A percentile compares a stretch with the other conserved stretches of the same genome.
Evolutionary conservation across 2,888 invertebrate genomes (phyloP).

Genomic region (Stratiomys singularior): DNA sequence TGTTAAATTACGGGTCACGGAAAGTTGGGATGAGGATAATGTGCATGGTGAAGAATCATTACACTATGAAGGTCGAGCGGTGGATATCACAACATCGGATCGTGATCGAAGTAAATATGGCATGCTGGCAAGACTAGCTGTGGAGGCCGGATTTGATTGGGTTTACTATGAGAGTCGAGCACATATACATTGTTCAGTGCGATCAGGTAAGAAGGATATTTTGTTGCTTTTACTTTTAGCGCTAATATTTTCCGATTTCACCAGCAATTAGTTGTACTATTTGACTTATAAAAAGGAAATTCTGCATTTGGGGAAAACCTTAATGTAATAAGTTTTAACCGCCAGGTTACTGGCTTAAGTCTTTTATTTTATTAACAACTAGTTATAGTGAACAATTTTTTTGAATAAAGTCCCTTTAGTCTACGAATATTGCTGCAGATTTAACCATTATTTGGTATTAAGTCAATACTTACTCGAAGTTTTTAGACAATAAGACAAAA

Average conservation of each 20-base stretch:
- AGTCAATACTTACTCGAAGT: too few relatives aligned
- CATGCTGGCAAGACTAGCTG: constrained; percentile 93
- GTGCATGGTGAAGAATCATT: constrained; percentile 77
- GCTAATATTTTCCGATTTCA: background rate
- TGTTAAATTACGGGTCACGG: constrained; percentile 90
- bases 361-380: too few relatives aligned
- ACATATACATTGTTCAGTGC: constrained; percentile 96
- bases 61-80: constrained; percentile 96
- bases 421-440: too few relatives aligned
- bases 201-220: constrained; percentile 82
- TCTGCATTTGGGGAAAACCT: too few relatives aligned
- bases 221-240: background rate
- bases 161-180: constrained; percentile 95
- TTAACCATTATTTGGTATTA: too few relatives aligned
- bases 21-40: constrained; percentile 95
- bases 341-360: too few relatives aligned
- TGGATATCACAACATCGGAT: constrained; percentile 95
- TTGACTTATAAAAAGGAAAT: too few relatives aligned
- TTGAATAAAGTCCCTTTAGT: too few relatives aligned
- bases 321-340: too few relatives aligned
- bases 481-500: too few relatives aligned
- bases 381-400: too few relatives aligned
- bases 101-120: constrained; percentile 93
- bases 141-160: constrained; percentile 98
- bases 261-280: background rate